A percentile compares a stretch with the other conserved stretches of the same genome.
These are phyloP conservation scores for Ianthella basta DNA, from an alignment of 37 sponge, comb jelly and placozoan species.

Conservation along the genomic window DNA sequence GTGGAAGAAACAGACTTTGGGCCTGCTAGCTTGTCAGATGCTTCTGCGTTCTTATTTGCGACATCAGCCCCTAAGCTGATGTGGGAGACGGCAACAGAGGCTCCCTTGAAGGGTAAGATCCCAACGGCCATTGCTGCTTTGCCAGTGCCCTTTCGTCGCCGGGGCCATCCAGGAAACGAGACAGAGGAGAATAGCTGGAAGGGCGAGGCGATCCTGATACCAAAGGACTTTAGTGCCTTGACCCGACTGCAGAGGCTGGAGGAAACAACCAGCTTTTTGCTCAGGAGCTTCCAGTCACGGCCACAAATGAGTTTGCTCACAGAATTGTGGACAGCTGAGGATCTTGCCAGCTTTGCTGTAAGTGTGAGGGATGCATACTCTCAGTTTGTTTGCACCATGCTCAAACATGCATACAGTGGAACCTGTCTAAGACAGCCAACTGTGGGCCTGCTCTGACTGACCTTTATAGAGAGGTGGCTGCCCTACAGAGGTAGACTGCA, in stretches of 20 bases:
- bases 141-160: background rate
- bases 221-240: slow-evolving; percentile 48
- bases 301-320: background rate
- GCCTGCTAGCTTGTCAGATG: slow-evolving; percentile 1
- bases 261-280: slow-evolving; percentile 35
- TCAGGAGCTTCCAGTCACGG: background rate
- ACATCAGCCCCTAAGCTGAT: background rate
- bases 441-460: too few relatives aligned
- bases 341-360: slow-evolving; percentile 2
- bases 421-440: too few relatives aligned
- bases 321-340: background rate
- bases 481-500: too few relatives aligned
- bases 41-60: background rate
- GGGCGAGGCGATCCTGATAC: slow-evolving; percentile 31
- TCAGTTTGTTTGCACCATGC: too few relatives aligned
- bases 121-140: background rate
- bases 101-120: background rate
- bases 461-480: too few relatives aligned
- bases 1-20: slow-evolving; percentile 33
- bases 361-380: slow-evolving; percentile 7
- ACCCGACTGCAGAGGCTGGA: slow-evolving; percentile 38
- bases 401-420: too few relatives aligned
- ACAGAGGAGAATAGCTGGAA: slow-evolving; percentile 40
- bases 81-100: background rate
- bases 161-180: background rate